Base-by-base conservation (phyloP, 2,113 vertebrate species). In the Pipra filicauda region DNA sequence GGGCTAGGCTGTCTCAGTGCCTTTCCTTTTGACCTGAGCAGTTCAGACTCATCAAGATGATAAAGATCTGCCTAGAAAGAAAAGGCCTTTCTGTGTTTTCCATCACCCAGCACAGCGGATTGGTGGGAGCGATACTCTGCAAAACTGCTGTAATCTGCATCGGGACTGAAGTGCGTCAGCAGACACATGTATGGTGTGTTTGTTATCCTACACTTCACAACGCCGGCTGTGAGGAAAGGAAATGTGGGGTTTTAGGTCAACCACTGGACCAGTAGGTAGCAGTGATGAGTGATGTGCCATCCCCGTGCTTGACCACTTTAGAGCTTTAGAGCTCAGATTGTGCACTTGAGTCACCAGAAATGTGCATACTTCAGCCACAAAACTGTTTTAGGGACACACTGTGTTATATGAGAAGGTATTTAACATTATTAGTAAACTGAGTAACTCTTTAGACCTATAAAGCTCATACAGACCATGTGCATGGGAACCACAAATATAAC, bases 221-320 rank as follows among this genome's bases (percentile, higher is more conserved):
- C 6, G 74, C 73, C 0, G 4, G 27, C 87, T 69, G 55, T 1
- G 24, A 64, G 66, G 66, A 78, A 74, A 77, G 89, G 95, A 96
- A 95, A 51, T 16, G 51, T 37, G 49, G 74, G 74, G 74, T 11
- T 95, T 91, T 20, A 85, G 95, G 94, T 95, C 95, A 95, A 37
- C 84, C 8, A 4, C 93, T 54, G 87, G 62, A n/a, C 64, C 52
- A 62, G 76, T 11, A 74, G 35, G 92, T 22, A 87, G 82, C 89
- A 37, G 46, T 9, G 54, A 72, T 94, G 69, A 94, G 55, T 28
- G 91, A 79, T 54, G 51, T 31, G 71, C 44, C 2, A 2, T 70
- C 71, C 37, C 54, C 37, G 78, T 1, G 21, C 64, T 71, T 61
- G 73, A 46, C 54, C 76, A 24, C 54, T 61, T 41, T 41, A 41